These are phyloP conservation scores for Charaxes varanes DNA, from an alignment of 1,140 invertebrate genomes.

Conservation along the genomic window DNA sequence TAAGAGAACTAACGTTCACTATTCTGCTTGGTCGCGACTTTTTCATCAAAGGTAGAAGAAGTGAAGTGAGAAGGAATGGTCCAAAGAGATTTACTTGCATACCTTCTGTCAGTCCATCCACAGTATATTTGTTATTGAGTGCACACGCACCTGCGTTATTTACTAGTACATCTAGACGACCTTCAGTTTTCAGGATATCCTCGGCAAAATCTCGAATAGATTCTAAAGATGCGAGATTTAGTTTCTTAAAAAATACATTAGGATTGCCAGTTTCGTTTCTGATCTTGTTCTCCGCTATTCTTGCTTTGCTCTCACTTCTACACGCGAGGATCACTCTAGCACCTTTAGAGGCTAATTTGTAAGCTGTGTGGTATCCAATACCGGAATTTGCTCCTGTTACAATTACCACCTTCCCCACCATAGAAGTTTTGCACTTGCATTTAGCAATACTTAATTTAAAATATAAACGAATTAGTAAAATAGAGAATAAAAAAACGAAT, in stretches of 20 bases:
- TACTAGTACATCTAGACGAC: slow-evolving; percentile 79
- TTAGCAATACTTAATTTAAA: too few relatives aligned
- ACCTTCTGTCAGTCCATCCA: slow-evolving; percentile 87
- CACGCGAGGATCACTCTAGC: slow-evolving; percentile 90
- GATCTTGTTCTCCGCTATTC: slow-evolving; percentile 56
- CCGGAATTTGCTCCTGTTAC: slow-evolving; percentile 25
- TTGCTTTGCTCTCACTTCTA: slow-evolving; percentile 76
- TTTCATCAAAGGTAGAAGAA: slow-evolving; percentile 80
- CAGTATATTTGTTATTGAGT: slow-evolving; percentile 72
- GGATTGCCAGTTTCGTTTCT: slow-evolving; percentile 58
- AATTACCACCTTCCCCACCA: slow-evolving; percentile 23
- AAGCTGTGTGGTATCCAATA: slow-evolving; percentile 25
- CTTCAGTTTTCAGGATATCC: slow-evolving; percentile 79
- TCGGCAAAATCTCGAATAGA: slow-evolving; percentile 81
- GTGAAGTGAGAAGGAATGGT: slow-evolving; percentile 84
- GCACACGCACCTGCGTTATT: slow-evolving; percentile 82
- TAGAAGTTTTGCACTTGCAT: too few relatives aligned
- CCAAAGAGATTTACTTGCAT: slow-evolving; percentile 92
- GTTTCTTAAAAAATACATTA: slow-evolving; percentile 69
- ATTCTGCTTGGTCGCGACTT: slow-evolving; percentile 84
- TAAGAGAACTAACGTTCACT: slow-evolving; percentile 87
- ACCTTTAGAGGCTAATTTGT: slow-evolving; percentile 61
- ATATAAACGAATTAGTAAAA: too few relatives aligned
- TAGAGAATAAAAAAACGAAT: too few relatives aligned
- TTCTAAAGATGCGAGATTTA: slow-evolving; percentile 80